These are phyloP conservation scores for Kryptopterus vitreolus DNA, from an alignment of 2,797 vertebrate species.

Conservation along the genomic window DNA sequence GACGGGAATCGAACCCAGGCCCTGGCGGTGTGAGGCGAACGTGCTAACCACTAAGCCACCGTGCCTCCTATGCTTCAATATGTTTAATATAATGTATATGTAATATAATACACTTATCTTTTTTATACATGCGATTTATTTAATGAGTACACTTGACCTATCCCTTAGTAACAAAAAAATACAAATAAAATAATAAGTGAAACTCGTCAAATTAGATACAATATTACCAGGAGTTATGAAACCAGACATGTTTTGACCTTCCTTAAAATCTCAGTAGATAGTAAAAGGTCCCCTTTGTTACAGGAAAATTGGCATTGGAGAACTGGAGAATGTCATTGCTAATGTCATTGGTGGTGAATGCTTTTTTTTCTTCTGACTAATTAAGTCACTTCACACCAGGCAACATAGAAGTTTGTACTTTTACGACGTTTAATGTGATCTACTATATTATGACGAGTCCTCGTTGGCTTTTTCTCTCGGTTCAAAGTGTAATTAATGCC, in stretches of 20 bases:
- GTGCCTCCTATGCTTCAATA: too few relatives aligned
- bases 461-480: not conserved
- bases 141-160: not conserved
- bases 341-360: not conserved
- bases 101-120: too few relatives aligned
- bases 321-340: not conserved
- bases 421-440: not conserved
- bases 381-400: not conserved
- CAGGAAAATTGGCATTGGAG: not conserved
- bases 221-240: not conserved
- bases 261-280: not conserved
- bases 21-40: too few relatives aligned
- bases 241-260: not conserved
- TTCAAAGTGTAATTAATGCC: not conserved
- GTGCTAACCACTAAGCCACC: too few relatives aligned
- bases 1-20: too few relatives aligned
- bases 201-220: not conserved
- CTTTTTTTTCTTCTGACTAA: not conserved
- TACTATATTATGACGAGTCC: not conserved
- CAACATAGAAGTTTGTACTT: not conserved
- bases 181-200: not conserved
- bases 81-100: too few relatives aligned
- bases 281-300: not conserved
- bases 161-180: not conserved
- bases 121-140: not conserved